Evolutionary conservation across 2,797 vertebrate genomes (phyloP).

Genomic region (Sebastes hubbsi): DNA sequence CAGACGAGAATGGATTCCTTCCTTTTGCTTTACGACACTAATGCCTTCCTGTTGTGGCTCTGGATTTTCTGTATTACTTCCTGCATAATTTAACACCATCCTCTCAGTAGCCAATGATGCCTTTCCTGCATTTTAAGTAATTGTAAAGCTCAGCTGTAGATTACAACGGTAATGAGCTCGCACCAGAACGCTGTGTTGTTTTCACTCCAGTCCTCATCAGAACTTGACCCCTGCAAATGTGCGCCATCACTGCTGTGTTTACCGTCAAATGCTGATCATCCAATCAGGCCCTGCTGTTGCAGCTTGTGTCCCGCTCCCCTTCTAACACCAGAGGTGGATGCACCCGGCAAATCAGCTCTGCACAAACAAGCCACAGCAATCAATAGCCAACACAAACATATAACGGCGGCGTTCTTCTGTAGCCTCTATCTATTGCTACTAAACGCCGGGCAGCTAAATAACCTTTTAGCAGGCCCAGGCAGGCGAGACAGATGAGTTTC

Average conservation of each 20-base stretch:
- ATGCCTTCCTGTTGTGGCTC: conserved; percentile 32
- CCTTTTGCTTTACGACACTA: conserved; percentile 6
- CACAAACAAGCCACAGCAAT: conserved; percentile 65
- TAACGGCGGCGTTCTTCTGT: conserved; percentile 23
- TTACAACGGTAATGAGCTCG: conserved; percentile 32
- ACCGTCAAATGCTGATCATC: conserved; percentile 30
- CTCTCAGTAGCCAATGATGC: not conserved
- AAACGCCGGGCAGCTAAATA: conserved; percentile 66
- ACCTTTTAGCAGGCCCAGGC: conserved; percentile 66
- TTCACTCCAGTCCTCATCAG: conserved; percentile 22
- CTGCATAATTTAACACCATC: conserved; percentile 34
- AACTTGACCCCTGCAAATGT: conserved; percentile 3
- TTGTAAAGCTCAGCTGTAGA: conserved; percentile 21
- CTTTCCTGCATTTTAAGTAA: conserved; percentile 30
- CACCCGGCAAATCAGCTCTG: conserved; percentile 22
- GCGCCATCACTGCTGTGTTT: conserved; percentile 22
- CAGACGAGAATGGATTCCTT: conserved; percentile 13
- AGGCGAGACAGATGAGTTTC: conserved; percentile 71
- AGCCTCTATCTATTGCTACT: conserved; percentile 50
- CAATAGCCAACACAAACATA: conserved; percentile 68
- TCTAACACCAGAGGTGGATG: conserved; percentile 25
- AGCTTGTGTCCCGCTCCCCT: conserved; percentile 11
- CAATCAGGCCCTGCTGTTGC: conserved; percentile 28
- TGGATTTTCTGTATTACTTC: conserved; percentile 10
- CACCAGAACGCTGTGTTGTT: not conserved